A percentile compares a stretch with the other conserved stretches of the same genome.
Conservation (phyloP, 1,140 invertebrate species). For the Papilio aristodemus region DNA sequence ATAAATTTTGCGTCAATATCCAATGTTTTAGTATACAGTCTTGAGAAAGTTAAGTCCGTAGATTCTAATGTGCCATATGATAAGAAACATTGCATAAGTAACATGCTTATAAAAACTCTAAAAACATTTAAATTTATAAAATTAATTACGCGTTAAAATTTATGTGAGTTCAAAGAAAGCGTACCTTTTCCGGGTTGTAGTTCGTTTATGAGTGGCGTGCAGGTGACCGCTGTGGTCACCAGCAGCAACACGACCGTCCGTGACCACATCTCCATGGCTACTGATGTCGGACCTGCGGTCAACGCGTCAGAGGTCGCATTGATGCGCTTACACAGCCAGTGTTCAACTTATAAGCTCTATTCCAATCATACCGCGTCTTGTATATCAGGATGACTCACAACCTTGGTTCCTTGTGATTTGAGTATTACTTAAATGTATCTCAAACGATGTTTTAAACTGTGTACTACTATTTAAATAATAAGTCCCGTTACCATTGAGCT, state of each 20-base stretch:
- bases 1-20: too few relatives aligned
- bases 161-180: conserved; percentile 1
- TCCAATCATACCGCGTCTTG: conserved; percentile 31
- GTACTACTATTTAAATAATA: too few relatives aligned
- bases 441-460: too few relatives aligned
- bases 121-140: too few relatives aligned
- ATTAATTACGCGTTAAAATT: background rate
- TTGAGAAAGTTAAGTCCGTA: too few relatives aligned
- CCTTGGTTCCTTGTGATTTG: conserved; percentile 11
- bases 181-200: conserved; percentile 67
- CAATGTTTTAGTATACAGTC: too few relatives aligned
- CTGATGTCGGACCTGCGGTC: conserved; percentile 46
- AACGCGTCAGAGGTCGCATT: conserved; percentile 44
- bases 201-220: conserved; percentile 62
- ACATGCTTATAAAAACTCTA: too few relatives aligned
- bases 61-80: too few relatives aligned
- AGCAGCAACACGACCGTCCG: conserved; percentile 53
- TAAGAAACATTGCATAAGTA: too few relatives aligned
- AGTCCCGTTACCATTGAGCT: too few relatives aligned
- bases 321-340: conserved; percentile 50
- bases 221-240: conserved; percentile 42
- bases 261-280: conserved; percentile 62
- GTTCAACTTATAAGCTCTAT: conserved; percentile 53
- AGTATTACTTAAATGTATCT: too few relatives aligned
- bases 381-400: conserved; percentile 19